Conservation (phyloP, 2,113 vertebrate genomes). For the Porphyrio hochstetteri region DNA sequence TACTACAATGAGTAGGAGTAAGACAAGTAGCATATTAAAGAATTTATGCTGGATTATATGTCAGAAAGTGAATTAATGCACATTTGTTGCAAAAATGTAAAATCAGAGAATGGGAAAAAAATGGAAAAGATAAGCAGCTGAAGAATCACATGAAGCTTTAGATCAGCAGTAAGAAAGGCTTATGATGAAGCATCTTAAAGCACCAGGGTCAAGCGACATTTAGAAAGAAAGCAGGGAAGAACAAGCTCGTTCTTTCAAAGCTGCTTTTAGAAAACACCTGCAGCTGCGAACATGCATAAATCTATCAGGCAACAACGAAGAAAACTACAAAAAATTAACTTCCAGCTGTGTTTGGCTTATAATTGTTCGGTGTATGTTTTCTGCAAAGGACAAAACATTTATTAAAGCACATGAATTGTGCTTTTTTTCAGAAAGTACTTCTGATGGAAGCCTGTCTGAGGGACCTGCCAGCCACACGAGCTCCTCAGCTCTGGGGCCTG, state of each 20-base stretch:
- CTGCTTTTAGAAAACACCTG: neutral
- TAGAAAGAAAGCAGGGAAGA: neutral
- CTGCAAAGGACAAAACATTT: neutral
- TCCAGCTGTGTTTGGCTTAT: neutral
- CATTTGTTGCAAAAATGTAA: neutral
- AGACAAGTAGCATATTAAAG: neutral
- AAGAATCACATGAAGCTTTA: neutral
- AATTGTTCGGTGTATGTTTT: neutral
- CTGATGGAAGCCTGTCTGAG: neutral
- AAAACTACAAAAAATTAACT: neutral
- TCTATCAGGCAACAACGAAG: neutral
- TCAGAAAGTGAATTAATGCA: neutral
- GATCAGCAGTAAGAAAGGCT: neutral
- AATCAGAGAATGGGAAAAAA: neutral
- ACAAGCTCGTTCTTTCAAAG: neutral
- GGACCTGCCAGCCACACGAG: too few relatives aligned
- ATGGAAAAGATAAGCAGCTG: neutral
- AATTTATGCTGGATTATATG: neutral
- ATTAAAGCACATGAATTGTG: neutral
- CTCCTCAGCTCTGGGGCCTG: neutral
- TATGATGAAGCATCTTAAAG: neutral
- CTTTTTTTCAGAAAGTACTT: neutral
- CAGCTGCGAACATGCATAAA: neutral
- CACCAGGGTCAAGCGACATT: neutral
- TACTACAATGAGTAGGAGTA: neutral